Evolutionary conservation across 2,797 vertebrate genomes (phyloP), one percentile per base, ranked within the genome.

Genomic region (Rhynchotus rufescens): DNA sequence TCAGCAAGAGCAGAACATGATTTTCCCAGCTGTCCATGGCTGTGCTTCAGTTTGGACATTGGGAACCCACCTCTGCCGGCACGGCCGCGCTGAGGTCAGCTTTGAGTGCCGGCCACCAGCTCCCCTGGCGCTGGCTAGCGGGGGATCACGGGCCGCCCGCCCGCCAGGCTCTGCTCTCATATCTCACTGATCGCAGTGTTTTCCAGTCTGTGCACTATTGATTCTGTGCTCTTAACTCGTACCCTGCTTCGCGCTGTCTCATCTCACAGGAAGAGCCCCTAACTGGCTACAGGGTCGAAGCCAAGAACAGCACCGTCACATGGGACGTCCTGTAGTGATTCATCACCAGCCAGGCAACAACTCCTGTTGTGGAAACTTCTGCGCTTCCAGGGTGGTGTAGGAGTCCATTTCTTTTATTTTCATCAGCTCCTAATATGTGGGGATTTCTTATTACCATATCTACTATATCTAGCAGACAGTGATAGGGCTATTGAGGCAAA

Each of bases 11-110:
- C 92, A 84, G 60, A 56, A 36, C 15, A 1, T 94, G 88, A 6
- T 96, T 95, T 95, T 67, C 94, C 68, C 94, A 96, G 94, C 94
- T 96, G 95, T 42, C 66, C 32, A 0, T 6, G 86, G 3, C 76
- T 20, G 12, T 9, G 75, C 75, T 67, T 84, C 74, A 20, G 67
- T 17, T 66, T 42, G 71, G 82, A 83, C 45, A 21, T 0, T 2
- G 42, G 34, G 62, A 28, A 69, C 45, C 42, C 84, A 59, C 42
- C 5, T 0, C 17, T 2, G 52, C 16, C 10, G 28, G 52, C 73
- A 64, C 73, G 4, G 1, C 40, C 61, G 7, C 2, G 7, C 73
- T 4, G 1, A 62, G 57, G 61, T 67, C 62, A 49, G 36, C 1
- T 19, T 64, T 10, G 32, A 64, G 32, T 16, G 52, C 25, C 14